Base-by-base conservation (phyloP, 2,113 vertebrate species). In the Pedetes capensis region DNA sequence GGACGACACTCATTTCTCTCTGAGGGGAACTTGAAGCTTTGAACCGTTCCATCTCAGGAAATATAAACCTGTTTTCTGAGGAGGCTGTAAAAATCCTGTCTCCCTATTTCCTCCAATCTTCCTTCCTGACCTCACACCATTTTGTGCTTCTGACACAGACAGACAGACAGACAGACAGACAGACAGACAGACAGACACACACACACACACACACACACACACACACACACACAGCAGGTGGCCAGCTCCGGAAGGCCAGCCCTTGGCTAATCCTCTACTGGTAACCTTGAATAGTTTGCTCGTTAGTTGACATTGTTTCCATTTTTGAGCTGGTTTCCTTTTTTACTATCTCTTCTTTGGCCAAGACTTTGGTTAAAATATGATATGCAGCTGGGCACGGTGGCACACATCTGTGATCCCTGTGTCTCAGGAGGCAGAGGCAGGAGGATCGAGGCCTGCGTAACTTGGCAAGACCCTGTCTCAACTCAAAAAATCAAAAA, bases 321-420 rank as follows among this genome's bases (percentile, higher is more conserved):
- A 79, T 95, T 72, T 72, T 72, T 69, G 79, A 96, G 66, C 34
- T 93, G 72, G 66, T 37, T 57, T 69, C 51, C 22, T n/a, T n/a
- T 69, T 68, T 37, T 34, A 29, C 39, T 59, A 27, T 82, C 71
- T 53, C n/a, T 47, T 37, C 13, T 18, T 96, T 97, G 93, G 93
- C 76, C 72, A 47, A 93, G 71, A 91, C 79, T 95, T 84, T 89
- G 91, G 92, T 87, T 96, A 94, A 96, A 96, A 97, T 93, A 93
- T 87, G 88, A n/a, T n/a, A n/a, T n/a, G n/a, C n/a, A n/a, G n/a
- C n/a, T n/a, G n/a, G n/a, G n/a, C n/a, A n/a, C n/a, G n/a, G n/a
- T n/a, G n/a, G n/a, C n/a, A n/a, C n/a, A n/a, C n/a, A n/a, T n/a
- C n/a, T n/a, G n/a, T n/a, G n/a, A n/a, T n/a, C n/a, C n/a, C n/a